Evolutionary conservation across 2,888 invertebrate genomes (phyloP).

Genomic region (Melanargia galathea): DNA sequence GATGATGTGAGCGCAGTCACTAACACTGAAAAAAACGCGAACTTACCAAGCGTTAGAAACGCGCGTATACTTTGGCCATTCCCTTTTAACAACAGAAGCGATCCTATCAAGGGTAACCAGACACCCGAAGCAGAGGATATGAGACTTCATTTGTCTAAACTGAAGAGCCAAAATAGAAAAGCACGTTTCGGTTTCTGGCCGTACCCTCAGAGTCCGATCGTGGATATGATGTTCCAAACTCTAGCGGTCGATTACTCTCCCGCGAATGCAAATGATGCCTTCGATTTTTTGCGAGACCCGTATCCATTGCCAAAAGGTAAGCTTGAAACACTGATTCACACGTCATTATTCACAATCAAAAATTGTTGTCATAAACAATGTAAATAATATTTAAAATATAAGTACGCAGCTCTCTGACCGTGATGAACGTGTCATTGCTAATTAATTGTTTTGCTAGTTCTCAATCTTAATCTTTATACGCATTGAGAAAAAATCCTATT

Average conservation of each 20-base stretch:
- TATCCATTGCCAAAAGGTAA: slow-evolving; percentile 75
- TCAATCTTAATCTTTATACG: slow-evolving; percentile 18
- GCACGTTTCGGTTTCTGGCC: slow-evolving; percentile 58
- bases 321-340: slow-evolving; percentile 30
- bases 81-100: slow-evolving; percentile 50
- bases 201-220: slow-evolving; percentile 64
- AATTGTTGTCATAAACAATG: neutral
- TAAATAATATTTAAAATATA: neutral
- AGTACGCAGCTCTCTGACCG: neutral
- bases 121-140: slow-evolving; percentile 30
- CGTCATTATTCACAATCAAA: neutral
- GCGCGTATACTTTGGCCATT: slow-evolving; percentile 64
- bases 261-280: slow-evolving; percentile 60
- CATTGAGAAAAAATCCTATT: slow-evolving; percentile 15
- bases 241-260: slow-evolving; percentile 58
- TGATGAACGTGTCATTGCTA: slow-evolving; percentile 31
- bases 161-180: slow-evolving; percentile 37
- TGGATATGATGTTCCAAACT: slow-evolving; percentile 69
- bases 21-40: slow-evolving; percentile 37
- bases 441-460: slow-evolving; percentile 35
- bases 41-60: slow-evolving; percentile 44
- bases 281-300: slow-evolving; percentile 69
- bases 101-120: slow-evolving; percentile 33
- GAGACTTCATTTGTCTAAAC: slow-evolving; percentile 30
- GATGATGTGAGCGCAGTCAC: slow-evolving; percentile 38